phyloP scores from a whole-genome alignment of 2,888 invertebrate genomes.

The Orthosia cruda region DNA sequence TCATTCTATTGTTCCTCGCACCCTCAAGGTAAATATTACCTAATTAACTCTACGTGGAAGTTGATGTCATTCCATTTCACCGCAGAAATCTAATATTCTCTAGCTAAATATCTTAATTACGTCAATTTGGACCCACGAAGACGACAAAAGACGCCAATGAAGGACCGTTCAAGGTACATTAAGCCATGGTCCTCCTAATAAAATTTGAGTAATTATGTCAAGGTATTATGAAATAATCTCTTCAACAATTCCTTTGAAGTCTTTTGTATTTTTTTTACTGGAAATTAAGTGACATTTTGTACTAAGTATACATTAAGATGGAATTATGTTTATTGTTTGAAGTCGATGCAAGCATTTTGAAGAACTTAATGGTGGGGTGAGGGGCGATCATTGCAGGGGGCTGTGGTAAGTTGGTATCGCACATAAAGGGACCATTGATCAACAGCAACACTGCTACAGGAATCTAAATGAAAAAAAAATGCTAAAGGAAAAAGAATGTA shows the following conservation, averaged over 20 bases:
- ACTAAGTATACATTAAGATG: slow-evolving; percentile 14
- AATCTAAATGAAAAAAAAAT: too few relatives aligned
- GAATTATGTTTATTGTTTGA: slow-evolving; percentile 16
- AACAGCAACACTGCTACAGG: background rate
- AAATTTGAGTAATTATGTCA: slow-evolving; percentile 70
- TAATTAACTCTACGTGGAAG: slow-evolving; percentile 57
- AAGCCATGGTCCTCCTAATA: slow-evolving; percentile 61
- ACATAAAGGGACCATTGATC: background rate
- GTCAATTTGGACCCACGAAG: slow-evolving; percentile 67
- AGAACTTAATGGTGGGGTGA: background rate
- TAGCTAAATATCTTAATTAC: slow-evolving; percentile 69
- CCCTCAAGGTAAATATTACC: slow-evolving; percentile 35
- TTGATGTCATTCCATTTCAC: slow-evolving; percentile 62
- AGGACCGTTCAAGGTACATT: slow-evolving; percentile 66
- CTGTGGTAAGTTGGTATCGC: background rate
- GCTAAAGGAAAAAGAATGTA: background rate
- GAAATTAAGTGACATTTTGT: slow-evolving; percentile 35
- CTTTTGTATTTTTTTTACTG: slow-evolving; percentile 43
- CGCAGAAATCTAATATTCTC: slow-evolving; percentile 65
- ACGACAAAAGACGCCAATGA: slow-evolving; percentile 68
- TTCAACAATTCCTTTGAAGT: slow-evolving; percentile 58
- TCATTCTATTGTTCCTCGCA: slow-evolving; percentile 15
- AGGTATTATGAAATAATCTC: slow-evolving; percentile 63
- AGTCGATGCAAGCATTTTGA: slow-evolving; percentile 9
- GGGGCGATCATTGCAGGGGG: background rate